Evolutionary conservation across 2,888 invertebrate species (phyloP).

Genomic region (Ryuthela nishihirai): DNA sequence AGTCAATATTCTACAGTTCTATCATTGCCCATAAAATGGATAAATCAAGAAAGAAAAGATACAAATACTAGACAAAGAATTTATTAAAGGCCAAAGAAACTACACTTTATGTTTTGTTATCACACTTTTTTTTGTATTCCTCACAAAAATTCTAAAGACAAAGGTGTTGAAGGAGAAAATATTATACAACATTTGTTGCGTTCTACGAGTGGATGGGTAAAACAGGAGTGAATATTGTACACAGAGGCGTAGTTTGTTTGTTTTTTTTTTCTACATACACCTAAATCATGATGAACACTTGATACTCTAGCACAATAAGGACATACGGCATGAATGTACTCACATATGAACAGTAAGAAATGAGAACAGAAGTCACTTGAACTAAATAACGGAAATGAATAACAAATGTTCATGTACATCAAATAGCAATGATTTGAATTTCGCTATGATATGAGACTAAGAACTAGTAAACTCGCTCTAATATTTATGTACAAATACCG

Average conservation of each 20-base stretch:
- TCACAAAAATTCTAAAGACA: conserved; percentile 35
- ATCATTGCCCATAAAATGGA: too few relatives aligned
- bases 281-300: conserved; percentile 33
- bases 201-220: conserved; percentile 31
- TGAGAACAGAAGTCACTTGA: too few relatives aligned
- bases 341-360: too few relatives aligned
- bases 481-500: too few relatives aligned
- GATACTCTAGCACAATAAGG: conserved; percentile 28
- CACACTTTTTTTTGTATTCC: conserved; percentile 27
- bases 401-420: too few relatives aligned
- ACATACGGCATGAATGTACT: too few relatives aligned
- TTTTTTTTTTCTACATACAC: conserved; percentile 16
- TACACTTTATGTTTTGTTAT: conserved; percentile 33
- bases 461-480: too few relatives aligned
- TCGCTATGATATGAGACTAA: too few relatives aligned
- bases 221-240: conserved; percentile 19
- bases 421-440: too few relatives aligned
- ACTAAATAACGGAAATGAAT: too few relatives aligned
- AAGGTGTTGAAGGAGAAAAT: conserved; percentile 30
- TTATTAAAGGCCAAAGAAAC: conserved; percentile 37
- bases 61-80: conserved; percentile 34
- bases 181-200: conserved; percentile 29
- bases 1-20: too few relatives aligned
- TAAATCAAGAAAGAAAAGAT: conserved; percentile 4
- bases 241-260: conserved; percentile 7